Percentiles rank a stretch among this genome's conserved stretches.
phyloP scores from a whole-genome alignment of 2,797 vertebrate genomes.

The Melanotaenia trifasciata region DNA sequence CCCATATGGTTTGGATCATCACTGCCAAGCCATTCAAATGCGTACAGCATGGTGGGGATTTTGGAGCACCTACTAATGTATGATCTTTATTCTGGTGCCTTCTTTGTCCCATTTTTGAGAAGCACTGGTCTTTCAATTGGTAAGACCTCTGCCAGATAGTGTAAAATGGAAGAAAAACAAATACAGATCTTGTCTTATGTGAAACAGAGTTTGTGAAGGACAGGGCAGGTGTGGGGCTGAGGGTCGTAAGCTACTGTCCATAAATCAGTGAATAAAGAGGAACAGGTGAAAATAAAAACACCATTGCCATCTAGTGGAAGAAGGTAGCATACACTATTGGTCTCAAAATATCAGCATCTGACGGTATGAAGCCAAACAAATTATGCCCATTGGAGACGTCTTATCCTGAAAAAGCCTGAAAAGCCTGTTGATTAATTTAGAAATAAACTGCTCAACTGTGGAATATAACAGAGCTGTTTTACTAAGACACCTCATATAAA shows the following conservation, averaged over 20 bases:
- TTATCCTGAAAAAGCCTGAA: too few species aligned
- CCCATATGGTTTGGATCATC: conserved; percentile 84
- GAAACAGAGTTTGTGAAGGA: conserved; percentile 29
- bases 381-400: too few species aligned
- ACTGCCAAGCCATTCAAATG: conserved; percentile 67
- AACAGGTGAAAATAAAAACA: conserved; percentile 6
- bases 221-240: conserved; percentile 54
- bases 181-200: conserved; percentile 26
- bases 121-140: conserved; percentile 57
- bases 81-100: conserved; percentile 54
- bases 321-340: not conserved
- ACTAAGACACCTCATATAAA: too few species aligned
- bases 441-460: too few species aligned
- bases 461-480: too few species aligned
- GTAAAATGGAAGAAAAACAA: conserved; percentile 40
- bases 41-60: conserved; percentile 64
- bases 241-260: conserved; percentile 17
- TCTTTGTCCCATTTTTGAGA: conserved; percentile 45
- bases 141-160: conserved; percentile 12
- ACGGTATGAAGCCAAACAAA: too few species aligned
- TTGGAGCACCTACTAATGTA: conserved; percentile 44
- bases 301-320: conserved; percentile 70
- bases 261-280: not conserved
- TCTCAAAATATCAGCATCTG: too few species aligned
- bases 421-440: too few species aligned